phyloP scores from a whole-genome alignment of 1,140 invertebrate species.

The Onthophagus taurus region DNA sequence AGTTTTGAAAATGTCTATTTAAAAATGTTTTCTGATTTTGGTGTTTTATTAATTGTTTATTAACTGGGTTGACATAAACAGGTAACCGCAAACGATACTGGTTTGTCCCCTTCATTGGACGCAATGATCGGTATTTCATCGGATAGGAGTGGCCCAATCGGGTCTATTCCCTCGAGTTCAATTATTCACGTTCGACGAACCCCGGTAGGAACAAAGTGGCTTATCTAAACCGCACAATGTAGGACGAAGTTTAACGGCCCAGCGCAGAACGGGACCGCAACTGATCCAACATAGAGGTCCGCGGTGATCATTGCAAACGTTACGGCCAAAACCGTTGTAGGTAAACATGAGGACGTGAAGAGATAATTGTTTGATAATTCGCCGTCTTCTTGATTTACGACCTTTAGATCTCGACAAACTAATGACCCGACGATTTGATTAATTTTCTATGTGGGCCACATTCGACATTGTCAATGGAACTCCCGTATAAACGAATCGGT shows the following conservation, averaged over 20 bases:
- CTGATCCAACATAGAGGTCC: slow-evolving; percentile 1
- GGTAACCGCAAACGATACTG: no score
- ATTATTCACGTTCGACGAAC: slow-evolving; percentile 8
- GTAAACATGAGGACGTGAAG: slow-evolving; percentile 1
- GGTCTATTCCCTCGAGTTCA: background rate
- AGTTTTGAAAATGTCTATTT: background rate
- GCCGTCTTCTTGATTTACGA: slow-evolving; percentile 1
- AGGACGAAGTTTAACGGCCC: background rate
- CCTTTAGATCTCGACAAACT: background rate
- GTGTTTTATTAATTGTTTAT: background rate
- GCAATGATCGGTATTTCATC: background rate
- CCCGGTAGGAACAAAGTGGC: slow-evolving; percentile 4
- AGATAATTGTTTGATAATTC: slow-evolving; percentile 9
- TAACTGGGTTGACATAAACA: no score
- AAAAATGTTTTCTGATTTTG: background rate
- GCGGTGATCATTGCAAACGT: slow-evolving; percentile 4
- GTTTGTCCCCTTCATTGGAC: no score
- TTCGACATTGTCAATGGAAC: no score
- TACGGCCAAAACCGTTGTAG: background rate
- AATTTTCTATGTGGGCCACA: no score
- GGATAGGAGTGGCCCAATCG: background rate
- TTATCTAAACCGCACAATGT: background rate
- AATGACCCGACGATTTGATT: slow-evolving; percentile 4
- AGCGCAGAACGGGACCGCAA: background rate
- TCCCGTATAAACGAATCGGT: no score